phyloP scores from a whole-genome alignment of 2,888 invertebrate genomes.

The Sminthurides aquaticus region DNA sequence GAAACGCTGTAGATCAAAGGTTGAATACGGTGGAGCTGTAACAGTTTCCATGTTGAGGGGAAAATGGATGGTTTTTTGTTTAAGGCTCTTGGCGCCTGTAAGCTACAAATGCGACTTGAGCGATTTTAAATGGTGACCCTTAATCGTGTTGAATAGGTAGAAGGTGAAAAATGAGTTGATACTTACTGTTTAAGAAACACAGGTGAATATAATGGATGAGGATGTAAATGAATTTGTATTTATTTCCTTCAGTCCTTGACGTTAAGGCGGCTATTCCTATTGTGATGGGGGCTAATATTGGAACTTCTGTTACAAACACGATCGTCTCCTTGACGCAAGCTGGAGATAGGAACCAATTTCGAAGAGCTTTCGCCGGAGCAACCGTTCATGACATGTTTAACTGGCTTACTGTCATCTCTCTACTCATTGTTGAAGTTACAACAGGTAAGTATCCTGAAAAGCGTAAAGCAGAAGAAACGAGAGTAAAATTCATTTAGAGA shows the following conservation, averaged over 20 bases:
- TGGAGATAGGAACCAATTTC: constrained; percentile 48
- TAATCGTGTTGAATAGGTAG: too few relatives aligned
- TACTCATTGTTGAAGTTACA: constrained; percentile 51
- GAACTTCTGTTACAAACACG: constrained; percentile 50
- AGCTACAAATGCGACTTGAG: too few relatives aligned
- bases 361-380: constrained; percentile 53
- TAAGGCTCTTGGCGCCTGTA: too few relatives aligned
- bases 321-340: constrained; percentile 50
- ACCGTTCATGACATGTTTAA: constrained; percentile 56
- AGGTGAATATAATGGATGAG: too few relatives aligned
- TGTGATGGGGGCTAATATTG: constrained; percentile 52
- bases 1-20: too few relatives aligned
- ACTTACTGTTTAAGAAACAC: too few relatives aligned
- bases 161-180: too few relatives aligned
- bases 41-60: too few relatives aligned
- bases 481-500: background rate
- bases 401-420: constrained; percentile 51
- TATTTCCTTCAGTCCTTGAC: constrained; percentile 44
- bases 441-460: too few relatives aligned
- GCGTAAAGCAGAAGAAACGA: background rate
- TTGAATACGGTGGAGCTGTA: too few relatives aligned
- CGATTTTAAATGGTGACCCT: too few relatives aligned
- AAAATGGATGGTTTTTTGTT: too few relatives aligned
- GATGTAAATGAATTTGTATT: background rate
- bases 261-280: constrained; percentile 51